Conservation (phyloP, 2,113 vertebrate genomes). For the Tachysurus fulvidraco region DNA sequence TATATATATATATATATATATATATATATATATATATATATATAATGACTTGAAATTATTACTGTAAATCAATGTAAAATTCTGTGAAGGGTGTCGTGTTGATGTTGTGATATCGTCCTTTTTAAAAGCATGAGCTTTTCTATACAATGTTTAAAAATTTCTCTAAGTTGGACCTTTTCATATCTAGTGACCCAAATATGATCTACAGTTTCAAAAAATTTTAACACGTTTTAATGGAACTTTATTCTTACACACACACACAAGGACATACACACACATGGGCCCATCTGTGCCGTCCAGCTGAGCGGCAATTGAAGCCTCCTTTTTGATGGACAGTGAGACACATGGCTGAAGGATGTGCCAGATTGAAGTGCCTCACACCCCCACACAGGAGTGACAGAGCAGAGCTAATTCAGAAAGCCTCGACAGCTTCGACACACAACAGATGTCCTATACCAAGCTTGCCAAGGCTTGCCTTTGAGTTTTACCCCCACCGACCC, state of each 20-base stretch:
- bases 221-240: neutral
- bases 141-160: neutral
- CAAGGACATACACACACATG: neutral
- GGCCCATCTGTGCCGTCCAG: conserved; percentile 44
- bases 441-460: conserved; percentile 64
- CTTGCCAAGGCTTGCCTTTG: conserved; percentile 59
- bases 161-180: neutral
- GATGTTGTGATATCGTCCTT: neutral
- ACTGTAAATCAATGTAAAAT: neutral
- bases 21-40: too few species aligned
- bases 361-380: conserved; percentile 50
- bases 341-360: conserved; percentile 59
- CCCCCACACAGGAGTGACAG: conserved; percentile 50
- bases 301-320: conserved; percentile 32
- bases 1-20: too few species aligned
- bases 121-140: neutral
- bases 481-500: conserved; percentile 33
- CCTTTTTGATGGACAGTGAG: conserved; percentile 58
- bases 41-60: neutral
- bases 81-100: neutral
- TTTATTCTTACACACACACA: neutral
- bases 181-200: neutral
- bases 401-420: conserved; percentile 63
- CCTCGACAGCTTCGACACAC: conserved; percentile 62
- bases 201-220: neutral